Evolutionary conservation across 2,888 invertebrate species (phyloP), one percentile per base, ranked within the genome.

Genomic region (Tipula unca): DNA sequence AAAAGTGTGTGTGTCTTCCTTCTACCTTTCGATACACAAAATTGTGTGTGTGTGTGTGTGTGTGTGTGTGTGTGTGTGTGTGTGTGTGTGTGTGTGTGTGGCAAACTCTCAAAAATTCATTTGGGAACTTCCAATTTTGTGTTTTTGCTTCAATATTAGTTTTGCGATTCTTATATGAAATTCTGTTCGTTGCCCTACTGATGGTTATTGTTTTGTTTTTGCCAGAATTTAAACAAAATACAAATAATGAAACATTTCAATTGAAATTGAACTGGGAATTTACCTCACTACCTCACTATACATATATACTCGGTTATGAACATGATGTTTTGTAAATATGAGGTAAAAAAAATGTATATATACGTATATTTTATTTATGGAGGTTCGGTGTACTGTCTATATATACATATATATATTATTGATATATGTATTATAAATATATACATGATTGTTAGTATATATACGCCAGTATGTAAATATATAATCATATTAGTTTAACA

Each of bases 241-340:
- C 69, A 25, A 69, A 69, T 69, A 69, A 69, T 69, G 69, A 69
- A 69, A 69, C 69, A 69, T 69, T 69, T 69, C 69, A 69, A 69
- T 69, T 69, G 69, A 69, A 69, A 69, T 69, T 69, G 69, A 69
- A 69, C 69, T 69, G 69, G 69, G 69, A 69, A 69, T 69, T 32
- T 69, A 69, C 69, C 69, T 69, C 25, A 17, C 48, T 17, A 39
- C 10, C 2, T 2, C 17, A 2, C 32, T 32, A 32, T 32, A 32
- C 32, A 5, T 17, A 17, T 25, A 69, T 69, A 25, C 48, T 48
- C 20, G 69, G 20, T 69, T 69, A 69, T 69, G 69, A 25, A 69
- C 69, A 69, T 69, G 69, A 25, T 69, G 69, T 69, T 69, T 25
- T 69, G 69, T 25, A 69, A 69, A 69, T 69, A 25, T 69, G 69